phyloP scores from a whole-genome alignment of 2,797 vertebrate species.

The Amniataba percoides region DNA sequence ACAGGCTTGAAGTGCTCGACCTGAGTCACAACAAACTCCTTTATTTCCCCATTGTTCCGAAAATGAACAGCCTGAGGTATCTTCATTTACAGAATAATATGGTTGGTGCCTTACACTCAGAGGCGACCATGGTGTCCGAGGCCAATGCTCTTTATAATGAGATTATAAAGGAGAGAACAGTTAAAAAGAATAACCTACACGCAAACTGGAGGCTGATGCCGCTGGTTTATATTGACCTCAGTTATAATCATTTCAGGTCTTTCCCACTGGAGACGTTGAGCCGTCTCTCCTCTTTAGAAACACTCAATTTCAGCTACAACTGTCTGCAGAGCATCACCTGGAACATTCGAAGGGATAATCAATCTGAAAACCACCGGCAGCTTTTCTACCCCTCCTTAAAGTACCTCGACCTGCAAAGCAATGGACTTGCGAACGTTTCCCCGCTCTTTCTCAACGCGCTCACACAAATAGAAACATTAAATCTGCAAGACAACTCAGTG shows the following conservation, averaged over 20 bases:
- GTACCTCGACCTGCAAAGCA: slow-evolving; percentile 77
- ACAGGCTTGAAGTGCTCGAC: slow-evolving; percentile 85
- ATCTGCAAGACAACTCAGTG: slow-evolving; percentile 79
- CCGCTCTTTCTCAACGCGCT: slow-evolving; percentile 72
- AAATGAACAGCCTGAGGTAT: slow-evolving; percentile 74
- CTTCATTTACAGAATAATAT: slow-evolving; percentile 87
- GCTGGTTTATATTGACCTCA: slow-evolving; percentile 85
- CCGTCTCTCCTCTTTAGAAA: slow-evolving; percentile 80
- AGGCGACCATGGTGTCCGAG: slow-evolving; percentile 66
- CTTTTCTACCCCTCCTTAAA: slow-evolving; percentile 76
- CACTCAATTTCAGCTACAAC: slow-evolving; percentile 85
- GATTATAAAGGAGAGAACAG: slow-evolving; percentile 46
- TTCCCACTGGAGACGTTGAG: slow-evolving; percentile 83
- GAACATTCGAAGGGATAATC: slow-evolving; percentile 57
- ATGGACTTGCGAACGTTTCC: slow-evolving; percentile 73
- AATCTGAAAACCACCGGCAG: slow-evolving; percentile 38
- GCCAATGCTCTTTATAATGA: slow-evolving; percentile 72
- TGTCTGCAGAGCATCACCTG: slow-evolving; percentile 81
- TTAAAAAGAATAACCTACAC: slow-evolving; percentile 59
- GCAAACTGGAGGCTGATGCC: slow-evolving; percentile 58
- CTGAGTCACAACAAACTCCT: slow-evolving; percentile 87
- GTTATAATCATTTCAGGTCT: slow-evolving; percentile 83
- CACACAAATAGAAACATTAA: slow-evolving; percentile 76
- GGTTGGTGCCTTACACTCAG: slow-evolving; percentile 76
- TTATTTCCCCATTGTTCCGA: slow-evolving; percentile 84